These are phyloP conservation scores for Piaya cayana DNA, from an alignment of 2,113 vertebrate genomes.

Conservation along the genomic window DNA sequence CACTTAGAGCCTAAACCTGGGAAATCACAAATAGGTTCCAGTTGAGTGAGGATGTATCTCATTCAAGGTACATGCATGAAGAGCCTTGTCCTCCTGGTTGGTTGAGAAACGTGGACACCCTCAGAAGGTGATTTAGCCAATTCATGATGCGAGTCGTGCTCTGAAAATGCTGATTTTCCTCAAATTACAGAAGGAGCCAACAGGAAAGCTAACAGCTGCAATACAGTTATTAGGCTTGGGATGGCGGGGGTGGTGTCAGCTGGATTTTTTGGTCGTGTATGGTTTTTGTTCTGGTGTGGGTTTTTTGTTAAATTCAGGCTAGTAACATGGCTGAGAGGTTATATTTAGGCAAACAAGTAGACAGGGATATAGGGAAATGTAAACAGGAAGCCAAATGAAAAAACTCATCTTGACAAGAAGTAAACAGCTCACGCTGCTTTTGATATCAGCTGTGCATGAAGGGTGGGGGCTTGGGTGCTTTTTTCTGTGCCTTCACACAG, in stretches of 20 bases:
- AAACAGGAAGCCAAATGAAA: not conserved
- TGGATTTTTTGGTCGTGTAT: not conserved
- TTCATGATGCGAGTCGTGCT: accelerated
- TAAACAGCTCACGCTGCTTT: not conserved
- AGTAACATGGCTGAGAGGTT: not conserved
- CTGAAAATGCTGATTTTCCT: not conserved
- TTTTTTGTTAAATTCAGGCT: not conserved
- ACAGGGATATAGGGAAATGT: not conserved
- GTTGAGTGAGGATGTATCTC: not conserved
- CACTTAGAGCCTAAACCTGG: not conserved
- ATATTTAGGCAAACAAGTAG: not conserved
- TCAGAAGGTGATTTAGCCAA: not conserved
- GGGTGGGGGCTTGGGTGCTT: not conserved
- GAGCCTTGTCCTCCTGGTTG: not conserved
- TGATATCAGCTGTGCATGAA: not conserved
- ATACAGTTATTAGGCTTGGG: not conserved
- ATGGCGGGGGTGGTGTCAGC: not conserved
- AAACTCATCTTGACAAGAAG: not conserved
- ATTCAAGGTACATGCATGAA: not conserved
- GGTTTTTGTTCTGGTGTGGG: not conserved
- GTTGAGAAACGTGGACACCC: not conserved
- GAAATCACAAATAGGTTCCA: not conserved
- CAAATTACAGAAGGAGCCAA: not conserved
- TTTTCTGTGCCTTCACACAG: not conserved
- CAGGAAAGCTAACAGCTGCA: not conserved